Evolutionary conservation across 2,888 invertebrate species (phyloP).

Genomic region (Ganaspis brasiliensis): DNA sequence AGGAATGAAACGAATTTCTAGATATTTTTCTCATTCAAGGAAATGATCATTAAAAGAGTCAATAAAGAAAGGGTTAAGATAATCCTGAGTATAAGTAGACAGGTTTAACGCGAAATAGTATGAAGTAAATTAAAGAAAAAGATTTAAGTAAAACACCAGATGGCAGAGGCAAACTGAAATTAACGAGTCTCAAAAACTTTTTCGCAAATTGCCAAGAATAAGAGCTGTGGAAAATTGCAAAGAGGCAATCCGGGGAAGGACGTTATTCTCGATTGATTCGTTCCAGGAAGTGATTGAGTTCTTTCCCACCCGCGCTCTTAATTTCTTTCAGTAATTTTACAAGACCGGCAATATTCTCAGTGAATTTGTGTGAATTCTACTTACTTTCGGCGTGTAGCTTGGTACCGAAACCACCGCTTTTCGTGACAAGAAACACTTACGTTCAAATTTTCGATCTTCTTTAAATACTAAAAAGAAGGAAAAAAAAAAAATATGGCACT

Average conservation of each 20-base stretch:
- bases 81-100: background rate
- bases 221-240: conserved; percentile 69
- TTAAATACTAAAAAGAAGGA: conserved; percentile 28
- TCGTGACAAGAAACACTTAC: conserved; percentile 67
- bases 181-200: conserved; percentile 68
- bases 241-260: conserved; percentile 66
- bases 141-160: conserved; percentile 55
- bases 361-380: conserved; percentile 58
- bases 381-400: conserved; percentile 43
- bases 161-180: conserved; percentile 53
- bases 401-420: conserved; percentile 48
- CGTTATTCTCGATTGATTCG: conserved; percentile 70
- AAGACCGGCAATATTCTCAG: conserved; percentile 61
- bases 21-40: background rate
- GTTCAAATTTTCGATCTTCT: conserved; percentile 52
- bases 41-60: conserved; percentile 51
- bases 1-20: background rate
- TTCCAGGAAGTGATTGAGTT: conserved; percentile 71
- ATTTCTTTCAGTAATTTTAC: conserved; percentile 71
- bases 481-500: conserved; percentile 22
- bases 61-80: background rate
- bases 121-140: conserved; percentile 34
- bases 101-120: conserved; percentile 17
- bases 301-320: conserved; percentile 68
- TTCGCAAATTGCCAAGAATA: conserved; percentile 70